Evolutionary conservation across 2,113 vertebrate genomes (phyloP).

Genomic region (Oncorhynchus mykiss): DNA sequence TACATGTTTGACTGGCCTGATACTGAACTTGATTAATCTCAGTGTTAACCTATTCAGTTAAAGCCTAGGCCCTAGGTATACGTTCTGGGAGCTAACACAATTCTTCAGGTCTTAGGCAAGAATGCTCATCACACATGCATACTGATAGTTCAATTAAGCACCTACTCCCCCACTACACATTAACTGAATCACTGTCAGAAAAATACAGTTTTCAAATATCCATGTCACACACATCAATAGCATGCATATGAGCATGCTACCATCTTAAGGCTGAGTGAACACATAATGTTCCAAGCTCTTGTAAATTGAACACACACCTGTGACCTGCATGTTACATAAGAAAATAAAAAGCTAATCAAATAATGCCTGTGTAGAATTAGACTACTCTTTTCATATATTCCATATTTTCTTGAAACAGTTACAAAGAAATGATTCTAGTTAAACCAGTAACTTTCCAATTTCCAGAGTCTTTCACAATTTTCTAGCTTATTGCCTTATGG

Average conservation of each 20-base stretch:
- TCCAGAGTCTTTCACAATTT: background rate
- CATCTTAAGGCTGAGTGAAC: slow-evolving; percentile 63
- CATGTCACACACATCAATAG: background rate
- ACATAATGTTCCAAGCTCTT: slow-evolving; percentile 13
- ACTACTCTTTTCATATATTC: background rate
- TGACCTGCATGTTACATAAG: slow-evolving; percentile 39
- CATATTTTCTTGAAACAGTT: slow-evolving; percentile 5
- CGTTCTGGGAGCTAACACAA: too few relatives aligned
- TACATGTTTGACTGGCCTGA: too few relatives aligned
- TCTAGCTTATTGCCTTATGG: background rate
- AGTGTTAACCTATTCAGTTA: too few relatives aligned
- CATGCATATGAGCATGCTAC: slow-evolving; percentile 55
- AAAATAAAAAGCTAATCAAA: slow-evolving; percentile 10
- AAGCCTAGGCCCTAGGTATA: too few relatives aligned
- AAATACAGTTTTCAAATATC: background rate
- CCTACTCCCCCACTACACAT: too few relatives aligned
- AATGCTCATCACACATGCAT: too few relatives aligned
- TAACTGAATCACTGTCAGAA: background rate
- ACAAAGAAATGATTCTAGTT: background rate
- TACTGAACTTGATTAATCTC: too few relatives aligned
- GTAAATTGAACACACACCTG: slow-evolving; percentile 21
- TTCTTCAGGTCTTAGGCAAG: too few relatives aligned
- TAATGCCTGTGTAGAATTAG: background rate
- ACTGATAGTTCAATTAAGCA: too few relatives aligned
- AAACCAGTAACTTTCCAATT: background rate